Percentiles rank a stretch among this genome's conserved stretches.
Conservation (phyloP, 2,797 vertebrate species). For the Manis pentadactyla region DNA sequence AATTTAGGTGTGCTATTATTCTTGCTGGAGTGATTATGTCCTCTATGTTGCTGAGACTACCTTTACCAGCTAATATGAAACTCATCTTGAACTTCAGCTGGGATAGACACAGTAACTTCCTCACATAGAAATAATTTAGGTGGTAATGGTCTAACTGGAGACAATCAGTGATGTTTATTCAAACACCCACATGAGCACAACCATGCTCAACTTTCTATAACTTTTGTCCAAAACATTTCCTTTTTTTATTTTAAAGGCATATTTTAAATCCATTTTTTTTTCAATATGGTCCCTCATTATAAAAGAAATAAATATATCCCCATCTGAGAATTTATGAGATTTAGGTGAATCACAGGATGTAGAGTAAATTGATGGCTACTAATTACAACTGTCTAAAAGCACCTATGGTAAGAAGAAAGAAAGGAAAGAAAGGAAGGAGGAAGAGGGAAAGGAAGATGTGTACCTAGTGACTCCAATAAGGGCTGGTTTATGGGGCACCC, state of each 20-base stretch:
- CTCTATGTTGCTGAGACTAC: not conserved
- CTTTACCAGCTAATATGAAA: not conserved
- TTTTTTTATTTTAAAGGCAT: not conserved
- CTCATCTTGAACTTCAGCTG: not conserved
- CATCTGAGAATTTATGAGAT: not conserved
- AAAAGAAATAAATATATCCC: not conserved
- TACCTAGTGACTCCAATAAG: not conserved
- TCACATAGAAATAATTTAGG: not conserved
- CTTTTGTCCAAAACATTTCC: not conserved
- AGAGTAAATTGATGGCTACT: not conserved
- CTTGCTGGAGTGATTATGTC: not conserved
- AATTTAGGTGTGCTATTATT: not conserved
- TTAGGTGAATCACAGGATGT: not conserved
- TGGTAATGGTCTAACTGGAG: not conserved
- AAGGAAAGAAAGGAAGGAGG: not conserved
- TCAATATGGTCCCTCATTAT: not conserved
- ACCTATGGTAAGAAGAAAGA: not conserved
- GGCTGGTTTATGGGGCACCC: not conserved
- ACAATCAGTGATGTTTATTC: not conserved
- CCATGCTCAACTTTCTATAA: not conserved
- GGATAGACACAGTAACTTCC: not conserved
- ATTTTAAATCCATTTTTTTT: not conserved
- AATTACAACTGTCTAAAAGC: not conserved
- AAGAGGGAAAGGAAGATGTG: not conserved
- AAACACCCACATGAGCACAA: not conserved